These are phyloP conservation scores for Crocuta crocuta DNA, from an alignment of 2,113 vertebrate species.

Conservation along the genomic window DNA sequence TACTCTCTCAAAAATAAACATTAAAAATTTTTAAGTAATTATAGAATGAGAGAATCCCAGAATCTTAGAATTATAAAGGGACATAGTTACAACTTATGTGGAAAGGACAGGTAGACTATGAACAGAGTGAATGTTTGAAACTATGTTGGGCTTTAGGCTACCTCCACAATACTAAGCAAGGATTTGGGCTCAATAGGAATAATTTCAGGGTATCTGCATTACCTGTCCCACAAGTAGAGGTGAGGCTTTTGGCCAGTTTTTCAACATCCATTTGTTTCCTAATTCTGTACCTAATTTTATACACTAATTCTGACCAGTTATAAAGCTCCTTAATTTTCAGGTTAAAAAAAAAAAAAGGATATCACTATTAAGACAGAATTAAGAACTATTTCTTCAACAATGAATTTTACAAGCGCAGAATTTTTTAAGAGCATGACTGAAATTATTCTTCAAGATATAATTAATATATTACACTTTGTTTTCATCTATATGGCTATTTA, in stretches of 20 bases:
- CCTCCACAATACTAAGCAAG: background rate
- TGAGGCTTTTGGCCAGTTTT: background rate
- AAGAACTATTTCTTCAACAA: background rate
- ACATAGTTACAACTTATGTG: background rate
- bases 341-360: background rate
- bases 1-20: no score
- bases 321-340: background rate
- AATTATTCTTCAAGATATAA: background rate
- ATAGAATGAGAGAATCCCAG: background rate
- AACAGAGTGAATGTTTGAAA: background rate
- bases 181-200: background rate
- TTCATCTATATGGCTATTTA: background rate
- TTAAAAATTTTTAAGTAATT: background rate
- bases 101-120: background rate
- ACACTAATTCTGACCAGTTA: background rate
- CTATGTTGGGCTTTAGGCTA: background rate
- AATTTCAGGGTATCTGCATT: background rate
- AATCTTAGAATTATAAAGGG: background rate
- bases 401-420: background rate
- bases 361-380: background rate
- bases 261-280: background rate
- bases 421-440: background rate
- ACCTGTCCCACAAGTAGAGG: background rate
- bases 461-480: background rate
- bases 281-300: background rate